A percentile compares a stretch with the other conserved stretches of the same genome.
Conservation (phyloP, 2,797 vertebrate genomes). For the Loriculus beryllinus region DNA sequence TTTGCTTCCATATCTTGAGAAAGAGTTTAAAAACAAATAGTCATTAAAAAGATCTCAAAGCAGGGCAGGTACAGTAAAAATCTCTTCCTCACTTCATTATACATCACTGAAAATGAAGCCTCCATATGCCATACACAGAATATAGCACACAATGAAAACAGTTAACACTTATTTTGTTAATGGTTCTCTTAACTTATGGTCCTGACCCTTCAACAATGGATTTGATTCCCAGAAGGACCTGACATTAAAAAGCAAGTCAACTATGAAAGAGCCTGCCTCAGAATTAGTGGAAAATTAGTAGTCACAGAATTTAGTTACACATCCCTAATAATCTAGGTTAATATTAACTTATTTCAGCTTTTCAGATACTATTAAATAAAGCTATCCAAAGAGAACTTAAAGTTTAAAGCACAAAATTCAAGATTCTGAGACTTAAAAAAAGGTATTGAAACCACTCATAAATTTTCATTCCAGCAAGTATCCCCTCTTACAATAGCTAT, state of each 20-base stretch:
- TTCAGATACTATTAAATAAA: neutral
- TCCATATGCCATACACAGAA: neutral
- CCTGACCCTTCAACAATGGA: neutral
- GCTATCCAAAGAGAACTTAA: neutral
- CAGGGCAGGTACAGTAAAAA: constrained; percentile 51
- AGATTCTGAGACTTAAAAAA: neutral
- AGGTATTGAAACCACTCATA: neutral
- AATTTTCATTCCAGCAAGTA: neutral
- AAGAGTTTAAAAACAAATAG: constrained; percentile 39
- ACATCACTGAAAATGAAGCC: constrained; percentile 20
- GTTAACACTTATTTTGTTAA: constrained; percentile 42
- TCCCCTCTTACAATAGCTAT: neutral
- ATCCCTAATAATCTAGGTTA: neutral
- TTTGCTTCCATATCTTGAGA: constrained; percentile 47
- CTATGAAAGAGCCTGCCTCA: neutral
- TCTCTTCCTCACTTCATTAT: constrained; percentile 31
- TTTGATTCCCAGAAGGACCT: neutral
- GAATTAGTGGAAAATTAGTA: neutral
- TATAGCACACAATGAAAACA: neutral
- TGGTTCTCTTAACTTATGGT: neutral
- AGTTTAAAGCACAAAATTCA: neutral
- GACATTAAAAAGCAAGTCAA: neutral
- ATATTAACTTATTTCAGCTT: neutral
- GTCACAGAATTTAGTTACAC: neutral
- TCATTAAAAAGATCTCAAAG: constrained; percentile 35